A percentile compares a stretch with the other conserved stretches of the same genome.
Evolutionary conservation across 1,140 invertebrate species (phyloP).

Genomic region (Idris sp.): DNA sequence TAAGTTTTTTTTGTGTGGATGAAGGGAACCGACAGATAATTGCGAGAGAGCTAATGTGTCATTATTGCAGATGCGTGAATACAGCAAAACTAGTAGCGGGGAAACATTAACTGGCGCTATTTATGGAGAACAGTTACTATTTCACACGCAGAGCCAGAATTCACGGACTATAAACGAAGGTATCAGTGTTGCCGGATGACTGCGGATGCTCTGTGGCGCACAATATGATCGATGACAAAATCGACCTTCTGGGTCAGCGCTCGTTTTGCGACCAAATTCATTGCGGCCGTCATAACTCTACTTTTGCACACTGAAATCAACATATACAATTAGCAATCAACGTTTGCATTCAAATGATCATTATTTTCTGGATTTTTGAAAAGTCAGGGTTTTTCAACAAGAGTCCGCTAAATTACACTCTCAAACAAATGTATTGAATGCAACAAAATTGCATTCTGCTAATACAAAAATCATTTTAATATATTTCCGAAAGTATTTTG

Average conservation of each 20-base stretch:
- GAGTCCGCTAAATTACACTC: no score
- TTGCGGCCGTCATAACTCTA: constrained; percentile 38
- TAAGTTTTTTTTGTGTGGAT: no score
- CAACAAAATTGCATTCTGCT: no score
- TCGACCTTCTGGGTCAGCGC: constrained; percentile 57
- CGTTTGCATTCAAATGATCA: no score
- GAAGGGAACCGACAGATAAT: no score
- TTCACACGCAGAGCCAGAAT: constrained; percentile 49
- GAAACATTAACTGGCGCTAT: constrained; percentile 56
- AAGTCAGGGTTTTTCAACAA: no score
- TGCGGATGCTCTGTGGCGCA: constrained; percentile 55
- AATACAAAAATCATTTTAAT: no score
- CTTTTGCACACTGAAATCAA: constrained; percentile 34
- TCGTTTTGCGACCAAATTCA: constrained; percentile 49
- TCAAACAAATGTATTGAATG: no score
- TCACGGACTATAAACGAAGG: constrained; percentile 49
- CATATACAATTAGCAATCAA: constrained; percentile 26
- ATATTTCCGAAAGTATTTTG: no score
- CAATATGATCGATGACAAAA: constrained; percentile 57
- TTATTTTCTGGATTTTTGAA: no score
- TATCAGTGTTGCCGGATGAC: constrained; percentile 59
- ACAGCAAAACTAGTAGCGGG: constrained; percentile 43
- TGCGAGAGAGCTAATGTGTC: constrained; percentile 35
- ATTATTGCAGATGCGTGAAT: constrained; percentile 57
- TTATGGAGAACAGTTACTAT: constrained; percentile 50